Percentiles rank a stretch among this genome's conserved stretches.
These are phyloP conservation scores for Argyrosomus regius DNA, from an alignment of 2,797 vertebrate genomes.

Conservation along the genomic window DNA sequence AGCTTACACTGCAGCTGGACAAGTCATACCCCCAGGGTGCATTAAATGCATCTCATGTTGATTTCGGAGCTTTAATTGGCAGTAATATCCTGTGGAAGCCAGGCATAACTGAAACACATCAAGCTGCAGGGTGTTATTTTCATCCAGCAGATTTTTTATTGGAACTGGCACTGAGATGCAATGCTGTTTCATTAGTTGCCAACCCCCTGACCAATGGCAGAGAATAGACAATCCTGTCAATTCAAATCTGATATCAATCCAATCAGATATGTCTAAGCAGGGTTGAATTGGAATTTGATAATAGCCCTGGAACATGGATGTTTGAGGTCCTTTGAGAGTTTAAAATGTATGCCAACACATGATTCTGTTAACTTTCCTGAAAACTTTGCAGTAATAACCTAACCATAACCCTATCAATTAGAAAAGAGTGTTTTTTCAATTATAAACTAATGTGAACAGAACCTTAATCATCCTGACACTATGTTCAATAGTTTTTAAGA, in stretches of 20 bases:
- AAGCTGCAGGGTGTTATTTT: constrained; percentile 40
- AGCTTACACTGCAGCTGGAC: constrained; percentile 24
- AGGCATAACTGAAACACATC: constrained; percentile 32
- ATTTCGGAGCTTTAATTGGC: constrained; percentile 65
- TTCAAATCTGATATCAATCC: constrained; percentile 39
- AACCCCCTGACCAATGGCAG: constrained; percentile 24
- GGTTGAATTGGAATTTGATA: constrained; percentile 7
- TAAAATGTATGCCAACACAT: background rate
- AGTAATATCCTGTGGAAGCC: constrained; percentile 36
- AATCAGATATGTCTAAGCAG: constrained; percentile 12
- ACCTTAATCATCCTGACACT: background rate
- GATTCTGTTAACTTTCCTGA: background rate
- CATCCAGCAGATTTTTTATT: constrained; percentile 27
- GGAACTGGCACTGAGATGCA: constrained; percentile 33
- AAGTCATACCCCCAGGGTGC: constrained; percentile 13
- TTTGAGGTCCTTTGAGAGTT: background rate
- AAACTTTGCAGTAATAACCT: background rate
- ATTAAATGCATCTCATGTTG: constrained; percentile 48
- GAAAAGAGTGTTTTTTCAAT: background rate
- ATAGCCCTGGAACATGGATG: background rate
- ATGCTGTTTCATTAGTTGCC: constrained; percentile 47
- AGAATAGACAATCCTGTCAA: constrained; percentile 44
- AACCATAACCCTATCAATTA: background rate
- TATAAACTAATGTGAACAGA: background rate
- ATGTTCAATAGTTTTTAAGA: background rate